phyloP scores from a whole-genome alignment of 23 tunicate species.

The Halocynthia roretzi region DNA sequence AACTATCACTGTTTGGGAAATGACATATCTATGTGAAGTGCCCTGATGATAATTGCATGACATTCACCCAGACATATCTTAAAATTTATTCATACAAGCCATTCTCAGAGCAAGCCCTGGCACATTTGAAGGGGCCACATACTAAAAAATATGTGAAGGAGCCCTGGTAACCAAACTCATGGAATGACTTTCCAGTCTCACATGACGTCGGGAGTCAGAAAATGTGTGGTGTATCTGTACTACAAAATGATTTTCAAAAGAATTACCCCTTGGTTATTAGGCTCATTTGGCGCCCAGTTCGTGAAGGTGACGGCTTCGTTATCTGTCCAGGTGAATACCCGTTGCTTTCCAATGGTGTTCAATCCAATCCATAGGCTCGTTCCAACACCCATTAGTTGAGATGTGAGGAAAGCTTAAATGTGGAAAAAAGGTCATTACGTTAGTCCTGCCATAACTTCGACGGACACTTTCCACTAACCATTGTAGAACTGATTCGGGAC shows the following conservation, averaged over 20 bases:
- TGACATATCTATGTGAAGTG: not conserved
- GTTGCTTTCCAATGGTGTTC: slow-evolving; percentile 29
- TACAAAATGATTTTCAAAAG: not conserved
- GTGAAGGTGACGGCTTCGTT: slow-evolving; percentile 46
- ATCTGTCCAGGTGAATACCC: slow-evolving; percentile 50
- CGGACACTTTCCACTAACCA: slow-evolving; percentile 24
- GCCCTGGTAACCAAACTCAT: not conserved
- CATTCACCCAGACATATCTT: not conserved
- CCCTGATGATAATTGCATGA: not conserved
- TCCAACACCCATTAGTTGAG: slow-evolving; percentile 32
- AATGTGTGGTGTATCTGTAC: not conserved
- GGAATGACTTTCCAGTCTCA: not conserved
- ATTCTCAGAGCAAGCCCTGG: too few species aligned
- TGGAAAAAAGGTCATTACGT: not conserved
- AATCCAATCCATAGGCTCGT: slow-evolving; percentile 72
- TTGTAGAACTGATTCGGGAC: slow-evolving; percentile 70
- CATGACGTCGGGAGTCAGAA: not conserved
- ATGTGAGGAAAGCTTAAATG: slow-evolving; percentile 62
- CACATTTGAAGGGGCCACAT: too few species aligned
- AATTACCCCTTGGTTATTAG: slow-evolving; percentile 54
- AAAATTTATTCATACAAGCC: too few species aligned
- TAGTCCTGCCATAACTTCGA: not conserved
- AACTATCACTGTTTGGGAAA: too few species aligned
- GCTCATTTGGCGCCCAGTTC: slow-evolving; percentile 65
- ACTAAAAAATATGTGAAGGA: not conserved